Conservation (phyloP, 2,888 invertebrate genomes). For the Pedicia rivosa region DNA sequence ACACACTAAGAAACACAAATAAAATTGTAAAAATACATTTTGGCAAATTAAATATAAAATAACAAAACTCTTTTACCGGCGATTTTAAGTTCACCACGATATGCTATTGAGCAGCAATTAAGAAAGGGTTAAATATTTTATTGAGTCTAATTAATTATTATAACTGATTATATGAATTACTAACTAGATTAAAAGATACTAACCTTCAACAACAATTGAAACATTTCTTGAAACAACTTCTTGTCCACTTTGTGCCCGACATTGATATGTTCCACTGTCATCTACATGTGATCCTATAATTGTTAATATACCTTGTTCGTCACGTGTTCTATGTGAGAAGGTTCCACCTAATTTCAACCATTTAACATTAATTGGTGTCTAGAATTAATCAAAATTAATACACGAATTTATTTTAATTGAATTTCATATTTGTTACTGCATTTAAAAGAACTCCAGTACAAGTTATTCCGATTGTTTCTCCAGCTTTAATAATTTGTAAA, state of each 20-base stretch:
- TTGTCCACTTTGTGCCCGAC: constrained; percentile 61
- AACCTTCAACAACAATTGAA: constrained; percentile 65
- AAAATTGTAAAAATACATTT: too few relatives aligned
- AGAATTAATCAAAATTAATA: neutral
- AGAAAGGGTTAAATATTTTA: too few relatives aligned
- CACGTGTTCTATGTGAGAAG: constrained; percentile 51
- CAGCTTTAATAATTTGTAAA: constrained; percentile 62
- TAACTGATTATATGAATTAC: too few relatives aligned
- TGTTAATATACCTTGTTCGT: constrained; percentile 58
- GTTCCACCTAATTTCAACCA: constrained; percentile 72
- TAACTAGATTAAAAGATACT: constrained; percentile 24
- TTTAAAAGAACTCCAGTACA: constrained; percentile 43
- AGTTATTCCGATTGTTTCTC: constrained; percentile 58
- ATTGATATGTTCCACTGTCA: constrained; percentile 81
- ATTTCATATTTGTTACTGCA: constrained; percentile 28
- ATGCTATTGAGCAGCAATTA: too few relatives aligned
- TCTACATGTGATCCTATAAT: constrained; percentile 61
- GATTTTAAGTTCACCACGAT: too few relatives aligned
- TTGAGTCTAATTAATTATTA: too few relatives aligned
- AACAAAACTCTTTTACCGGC: too few relatives aligned
- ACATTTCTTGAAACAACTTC: constrained; percentile 50
- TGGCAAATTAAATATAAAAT: too few relatives aligned
- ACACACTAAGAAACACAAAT: too few relatives aligned
- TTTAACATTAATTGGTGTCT: constrained; percentile 35
- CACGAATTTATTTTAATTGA: neutral